Percentiles rank a stretch among this genome's conserved stretches.
Evolutionary conservation across 2,888 invertebrate species (phyloP).

Genomic region (Bombylius major): DNA sequence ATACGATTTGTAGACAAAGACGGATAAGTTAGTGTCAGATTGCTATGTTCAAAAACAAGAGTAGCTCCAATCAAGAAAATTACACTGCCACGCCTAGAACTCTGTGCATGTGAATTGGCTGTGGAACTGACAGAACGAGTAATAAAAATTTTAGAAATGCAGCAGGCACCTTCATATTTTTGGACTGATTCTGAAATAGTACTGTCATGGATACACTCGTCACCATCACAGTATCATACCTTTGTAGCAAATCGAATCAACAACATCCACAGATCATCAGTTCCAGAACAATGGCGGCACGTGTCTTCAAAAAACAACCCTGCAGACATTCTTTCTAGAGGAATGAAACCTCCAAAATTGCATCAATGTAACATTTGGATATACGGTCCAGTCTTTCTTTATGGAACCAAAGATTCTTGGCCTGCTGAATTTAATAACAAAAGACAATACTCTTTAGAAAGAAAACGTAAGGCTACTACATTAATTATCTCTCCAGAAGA

Average conservation of each 20-base stretch:
- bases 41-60: slow-evolving; percentile 8
- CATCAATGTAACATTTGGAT: slow-evolving; percentile 10
- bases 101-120: slow-evolving; percentile 6
- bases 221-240: not conserved
- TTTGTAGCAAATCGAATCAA: slow-evolving; percentile 14
- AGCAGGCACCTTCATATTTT: not conserved
- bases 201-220: not conserved
- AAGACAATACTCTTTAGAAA: too few relatives aligned
- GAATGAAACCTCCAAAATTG: slow-evolving; percentile 8
- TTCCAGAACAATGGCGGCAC: slow-evolving; percentile 8
- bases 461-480: too few relatives aligned
- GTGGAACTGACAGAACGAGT: not conserved
- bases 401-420: not conserved
- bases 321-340: slow-evolving; percentile 13
- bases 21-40: not conserved
- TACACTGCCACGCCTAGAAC: slow-evolving; percentile 4
- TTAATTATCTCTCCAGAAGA: too few relatives aligned
- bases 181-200: not conserved
- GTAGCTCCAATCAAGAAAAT: slow-evolving; percentile 8
- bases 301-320: slow-evolving; percentile 9
- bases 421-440: too few relatives aligned
- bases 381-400: slow-evolving; percentile 10
- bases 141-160: not conserved
- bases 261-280: slow-evolving; percentile 6
- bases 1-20: not conserved